Percentiles rank a stretch among this genome's conserved stretches.
Conservation (phyloP, 2,113 vertebrate species). For the Datnioides undecimradiatus region DNA sequence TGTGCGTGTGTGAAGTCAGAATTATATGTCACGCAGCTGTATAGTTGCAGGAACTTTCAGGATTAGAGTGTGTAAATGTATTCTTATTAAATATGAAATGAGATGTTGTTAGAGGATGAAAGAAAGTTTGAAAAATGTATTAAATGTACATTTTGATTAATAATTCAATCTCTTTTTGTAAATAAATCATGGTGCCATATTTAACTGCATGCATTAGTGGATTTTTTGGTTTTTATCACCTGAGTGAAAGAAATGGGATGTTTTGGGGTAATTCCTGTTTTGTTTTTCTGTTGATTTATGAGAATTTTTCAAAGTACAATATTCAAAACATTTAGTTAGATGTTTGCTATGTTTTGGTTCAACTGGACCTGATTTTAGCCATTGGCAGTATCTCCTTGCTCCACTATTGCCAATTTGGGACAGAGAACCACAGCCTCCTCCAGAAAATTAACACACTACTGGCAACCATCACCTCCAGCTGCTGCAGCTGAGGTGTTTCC, state of each 20-base stretch:
- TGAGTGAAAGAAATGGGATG: constrained; percentile 49
- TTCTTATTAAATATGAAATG: constrained; percentile 80
- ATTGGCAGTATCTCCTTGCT: constrained; percentile 80
- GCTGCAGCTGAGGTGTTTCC: constrained; percentile 65
- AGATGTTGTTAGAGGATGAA: constrained; percentile 62
- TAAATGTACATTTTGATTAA: constrained; percentile 80
- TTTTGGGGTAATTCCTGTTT: constrained; percentile 46
- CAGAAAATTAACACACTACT: constrained; percentile 48
- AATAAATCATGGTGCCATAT: constrained; percentile 80
- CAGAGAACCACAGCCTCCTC: constrained; percentile 70
- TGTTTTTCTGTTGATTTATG: constrained; percentile 39
- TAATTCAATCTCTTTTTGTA: constrained; percentile 78
- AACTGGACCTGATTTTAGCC: constrained; percentile 87
- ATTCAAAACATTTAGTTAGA: constrained; percentile 48
- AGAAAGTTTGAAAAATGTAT: constrained; percentile 77
- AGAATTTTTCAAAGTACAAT: constrained; percentile 10
- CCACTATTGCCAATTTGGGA: constrained; percentile 80
- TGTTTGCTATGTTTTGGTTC: constrained; percentile 71
- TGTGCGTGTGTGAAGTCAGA: constrained; percentile 40
- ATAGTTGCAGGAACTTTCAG: constrained; percentile 47
- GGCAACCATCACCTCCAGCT: constrained; percentile 50
- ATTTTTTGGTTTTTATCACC: constrained; percentile 55
- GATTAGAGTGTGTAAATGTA: constrained; percentile 70
- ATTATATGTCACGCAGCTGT: constrained; percentile 35
- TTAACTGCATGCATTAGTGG: constrained; percentile 77